Conservation (phyloP, 2,888 invertebrate species). For the Crossocerus cetratus region DNA sequence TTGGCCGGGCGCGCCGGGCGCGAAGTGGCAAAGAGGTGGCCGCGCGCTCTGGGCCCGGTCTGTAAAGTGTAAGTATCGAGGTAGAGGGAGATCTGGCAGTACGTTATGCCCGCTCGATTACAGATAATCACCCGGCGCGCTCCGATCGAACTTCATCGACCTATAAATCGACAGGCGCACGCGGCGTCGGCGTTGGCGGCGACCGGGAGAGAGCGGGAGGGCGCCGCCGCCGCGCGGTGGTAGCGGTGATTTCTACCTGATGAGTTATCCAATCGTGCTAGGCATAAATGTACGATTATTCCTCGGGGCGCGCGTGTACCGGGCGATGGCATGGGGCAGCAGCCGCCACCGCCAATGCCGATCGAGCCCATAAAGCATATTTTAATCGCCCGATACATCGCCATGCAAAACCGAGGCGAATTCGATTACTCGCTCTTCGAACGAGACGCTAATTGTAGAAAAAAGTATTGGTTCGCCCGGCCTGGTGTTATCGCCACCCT, state of each 20-base stretch:
- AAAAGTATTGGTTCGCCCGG: not conserved
- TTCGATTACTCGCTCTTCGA: conserved; percentile 16
- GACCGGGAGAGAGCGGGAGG: too few species aligned
- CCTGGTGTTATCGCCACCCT: too few species aligned
- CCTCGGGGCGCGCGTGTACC: conserved; percentile 38
- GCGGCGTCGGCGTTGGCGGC: too few species aligned
- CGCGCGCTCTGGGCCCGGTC: not conserved
- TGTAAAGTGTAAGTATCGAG: conserved; percentile 25
- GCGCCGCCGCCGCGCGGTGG: conserved; percentile 35
- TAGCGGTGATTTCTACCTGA: conserved; percentile 54
- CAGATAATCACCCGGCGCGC: conserved; percentile 56
- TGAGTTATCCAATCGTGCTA: conserved; percentile 61
- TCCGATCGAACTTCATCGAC: conserved; percentile 63
- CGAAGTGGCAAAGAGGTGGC: not conserved
- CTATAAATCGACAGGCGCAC: conserved; percentile 59
- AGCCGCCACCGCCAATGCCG: conserved; percentile 14
- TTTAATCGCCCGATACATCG: conserved; percentile 27
- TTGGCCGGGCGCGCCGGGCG: too few species aligned
- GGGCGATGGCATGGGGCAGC: conserved; percentile 27
- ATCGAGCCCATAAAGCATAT: conserved; percentile 33
- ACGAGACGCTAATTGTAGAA: conserved; percentile 16
- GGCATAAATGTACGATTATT: conserved; percentile 59
- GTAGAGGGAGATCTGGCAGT: conserved; percentile 49
- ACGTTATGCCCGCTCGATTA: conserved; percentile 58
- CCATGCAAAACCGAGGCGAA: conserved; percentile 13